Conservation (phyloP, 2,888 invertebrate species). For the Stenichneumon culpator region DNA sequence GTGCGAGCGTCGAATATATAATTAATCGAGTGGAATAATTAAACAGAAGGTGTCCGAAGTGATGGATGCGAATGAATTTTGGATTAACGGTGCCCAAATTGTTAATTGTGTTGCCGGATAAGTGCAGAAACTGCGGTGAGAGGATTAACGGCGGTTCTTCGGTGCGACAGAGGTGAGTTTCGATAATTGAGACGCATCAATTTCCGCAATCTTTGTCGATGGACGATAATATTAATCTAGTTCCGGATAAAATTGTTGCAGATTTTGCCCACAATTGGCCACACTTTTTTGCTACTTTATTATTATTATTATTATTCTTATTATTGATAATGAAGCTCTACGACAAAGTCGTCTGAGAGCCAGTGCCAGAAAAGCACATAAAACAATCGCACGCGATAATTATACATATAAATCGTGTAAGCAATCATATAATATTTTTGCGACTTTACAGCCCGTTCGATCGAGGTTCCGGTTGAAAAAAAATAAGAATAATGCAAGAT, state of each 20-base stretch:
- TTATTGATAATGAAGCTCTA: too few relatives aligned
- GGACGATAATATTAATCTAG: background rate
- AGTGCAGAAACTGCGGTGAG: background rate
- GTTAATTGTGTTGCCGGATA: background rate
- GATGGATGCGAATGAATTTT: slow-evolving; percentile 12
- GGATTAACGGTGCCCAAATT: background rate
- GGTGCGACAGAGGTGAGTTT: background rate
- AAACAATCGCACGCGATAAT: too few relatives aligned
- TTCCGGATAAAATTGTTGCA: background rate
- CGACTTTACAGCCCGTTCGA: too few relatives aligned
- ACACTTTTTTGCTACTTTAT: too few relatives aligned
- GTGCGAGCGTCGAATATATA: background rate
- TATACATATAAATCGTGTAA: too few relatives aligned
- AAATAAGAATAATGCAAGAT: too few relatives aligned
- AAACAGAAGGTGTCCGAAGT: background rate
- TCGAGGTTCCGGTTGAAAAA: too few relatives aligned
- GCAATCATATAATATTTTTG: too few relatives aligned
- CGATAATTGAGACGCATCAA: background rate
- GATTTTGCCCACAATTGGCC: too few relatives aligned
- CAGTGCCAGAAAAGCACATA: too few relatives aligned
- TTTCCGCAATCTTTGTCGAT: background rate
- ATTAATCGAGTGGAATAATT: background rate
- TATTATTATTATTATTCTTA: too few relatives aligned
- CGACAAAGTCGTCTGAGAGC: too few relatives aligned
- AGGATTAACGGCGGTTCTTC: background rate